phyloP scores from a whole-genome alignment of 1,140 invertebrate species.

The Drosophila novamexicana region DNA sequence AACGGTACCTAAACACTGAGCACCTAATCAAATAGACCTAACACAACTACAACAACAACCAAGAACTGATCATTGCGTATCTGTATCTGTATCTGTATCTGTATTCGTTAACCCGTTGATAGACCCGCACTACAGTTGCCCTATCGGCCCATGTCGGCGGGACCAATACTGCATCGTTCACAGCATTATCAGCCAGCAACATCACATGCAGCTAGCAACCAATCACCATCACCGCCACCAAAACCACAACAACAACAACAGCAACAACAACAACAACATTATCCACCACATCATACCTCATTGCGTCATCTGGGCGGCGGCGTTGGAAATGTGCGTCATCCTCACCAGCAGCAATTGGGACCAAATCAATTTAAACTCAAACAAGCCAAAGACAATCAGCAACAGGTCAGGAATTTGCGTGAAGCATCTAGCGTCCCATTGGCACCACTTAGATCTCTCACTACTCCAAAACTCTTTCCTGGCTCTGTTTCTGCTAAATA shows the following conservation, averaged over 20 bases:
- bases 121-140: constrained; percentile 82
- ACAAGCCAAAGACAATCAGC: constrained; percentile 76
- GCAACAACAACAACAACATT: constrained; percentile 61
- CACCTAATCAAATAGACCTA: constrained; percentile 20
- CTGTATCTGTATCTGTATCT: constrained; percentile 43
- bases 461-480: constrained; percentile 20
- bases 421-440: constrained; percentile 4
- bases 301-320: constrained; percentile 77
- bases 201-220: constrained; percentile 57
- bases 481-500: constrained; percentile 15
- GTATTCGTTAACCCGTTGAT: constrained; percentile 38
- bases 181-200: constrained; percentile 71
- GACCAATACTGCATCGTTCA: constrained; percentile 83
- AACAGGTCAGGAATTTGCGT: constrained; percentile 74
- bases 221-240: constrained; percentile 47
- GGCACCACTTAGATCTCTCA: constrained; percentile 17
- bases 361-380: constrained; percentile 71
- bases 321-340: constrained; percentile 62
- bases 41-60: background rate
- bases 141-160: constrained; percentile 83
- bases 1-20: constrained; percentile 75
- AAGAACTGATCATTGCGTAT: constrained; percentile 48
- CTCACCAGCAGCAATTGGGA: constrained; percentile 59
- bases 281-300: constrained; percentile 76
- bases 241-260: constrained; percentile 29